Base-by-base conservation (phyloP, 2,113 vertebrate species). In the Bombycilla garrulus region DNA sequence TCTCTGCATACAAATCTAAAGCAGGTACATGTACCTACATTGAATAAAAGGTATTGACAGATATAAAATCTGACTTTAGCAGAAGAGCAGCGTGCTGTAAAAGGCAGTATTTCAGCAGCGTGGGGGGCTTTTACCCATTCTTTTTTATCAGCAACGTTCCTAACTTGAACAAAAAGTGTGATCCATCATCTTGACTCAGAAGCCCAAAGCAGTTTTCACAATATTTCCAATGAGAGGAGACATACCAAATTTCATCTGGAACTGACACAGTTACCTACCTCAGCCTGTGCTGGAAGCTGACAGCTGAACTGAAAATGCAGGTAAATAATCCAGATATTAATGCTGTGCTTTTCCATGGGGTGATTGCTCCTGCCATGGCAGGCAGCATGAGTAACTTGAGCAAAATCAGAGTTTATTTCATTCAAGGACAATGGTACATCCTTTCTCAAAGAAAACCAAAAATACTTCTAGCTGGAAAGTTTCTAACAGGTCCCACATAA, bases 11-110 rank as follows among this genome's bases (percentile, higher is more conserved):
- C 5, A 71, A 71, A 74, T 23, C 51, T 33, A 80, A 6, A 80
- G 3, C 25, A n/a, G 36, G 31, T 26, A 33, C 7, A 3, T 1
- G 6, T 11, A 8, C 1, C 12, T n/a, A 40, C 3, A 26, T 0
- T 38, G 15, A 81, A 48, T n/a, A 24, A 62, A 91, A 47, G 23
- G 40, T 57, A 60, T 1, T 82, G 66, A 40, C 11, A 67, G 33
- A 42, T 50, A 40, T 4, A 54, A 78, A 94, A 54, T 11, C 26
- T 69, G 26, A 10, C 15, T 26, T 25, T 8, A 48, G 58, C 33
- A 84, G 65, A 79, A 42, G 12, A 45, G 9, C 25, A 81, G 17
- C 5, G 9, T 33, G 19, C 40, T 90, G 48, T 29, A 88, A 72
- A 76, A 13, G 11, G 21, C 42, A 85, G 5, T 16, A 18, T 58